Evolutionary conservation across 2,113 vertebrate species (phyloP), one percentile per base, ranked within the genome.

Genomic region (Nematolebias whitei): DNA sequence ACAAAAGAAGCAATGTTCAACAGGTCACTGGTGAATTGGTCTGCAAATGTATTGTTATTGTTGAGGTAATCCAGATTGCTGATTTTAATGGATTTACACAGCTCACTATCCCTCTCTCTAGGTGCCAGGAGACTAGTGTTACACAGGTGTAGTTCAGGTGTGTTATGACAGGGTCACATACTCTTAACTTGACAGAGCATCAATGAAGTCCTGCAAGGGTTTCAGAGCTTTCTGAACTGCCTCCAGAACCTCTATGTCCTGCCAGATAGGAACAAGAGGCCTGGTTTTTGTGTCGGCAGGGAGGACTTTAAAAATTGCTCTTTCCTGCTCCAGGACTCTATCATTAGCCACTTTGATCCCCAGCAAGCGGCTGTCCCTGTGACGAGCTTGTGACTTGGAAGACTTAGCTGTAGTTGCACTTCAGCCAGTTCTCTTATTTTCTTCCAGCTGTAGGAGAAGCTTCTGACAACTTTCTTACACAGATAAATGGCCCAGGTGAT

Each of bases 341-440:
- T 57, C 44, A n/a, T 65, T 9, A 29, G 32, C 12, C 45, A 14
- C n/a, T 29, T 43, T 51, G 39, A 73, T 52, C 26, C 55, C 11
- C 48, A 66, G 40, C 55, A 23, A 18, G 48, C 59, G 23, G 41
- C 26, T 47, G 62, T 12, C 20, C 47, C 20, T n/a, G 52, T 38
- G 43, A 65, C 52, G 14, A 51, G 61, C 53, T 72, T 50, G 41
- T 47, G 48, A 50, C 48, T 24, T 29, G 49, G 63, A 4, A 64
- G 47, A 52, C 48, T 45, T 22, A 63, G 35, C 3, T 57, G n/a
- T 2, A 26, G 47, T 18, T 48, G 68, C 14, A 54, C 68, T 54
- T 40, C 19, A 48, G 19, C 53, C 43, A 58, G 45, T 6, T 56
- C 45, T 52, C 39, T 66, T 32, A 38, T 53, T 19, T 58, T 65